Evolutionary conservation across 2,113 vertebrate species (phyloP).

Genomic region (Oryzias melastigma): DNA sequence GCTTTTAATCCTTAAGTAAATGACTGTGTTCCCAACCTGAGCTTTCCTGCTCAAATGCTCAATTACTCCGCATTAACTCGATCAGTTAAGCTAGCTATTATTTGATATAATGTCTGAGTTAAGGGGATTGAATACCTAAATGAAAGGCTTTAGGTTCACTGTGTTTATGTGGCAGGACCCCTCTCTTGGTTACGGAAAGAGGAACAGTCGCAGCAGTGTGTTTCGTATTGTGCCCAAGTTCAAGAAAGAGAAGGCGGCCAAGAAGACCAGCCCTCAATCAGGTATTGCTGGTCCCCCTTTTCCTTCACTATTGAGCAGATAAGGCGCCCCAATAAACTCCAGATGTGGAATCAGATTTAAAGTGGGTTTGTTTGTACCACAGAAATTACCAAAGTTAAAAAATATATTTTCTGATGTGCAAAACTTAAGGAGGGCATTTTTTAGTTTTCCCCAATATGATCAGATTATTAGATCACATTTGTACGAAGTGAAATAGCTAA

Average conservation of each 20-base stretch:
- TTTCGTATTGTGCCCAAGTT: slow-evolving; percentile 98
- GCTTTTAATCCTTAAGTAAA: too few relatives aligned
- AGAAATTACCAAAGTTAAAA: not conserved
- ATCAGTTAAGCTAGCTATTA: not conserved
- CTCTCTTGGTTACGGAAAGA: slow-evolving; percentile 93
- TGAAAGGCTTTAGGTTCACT: slow-evolving; percentile 75
- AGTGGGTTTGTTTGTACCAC: not conserved
- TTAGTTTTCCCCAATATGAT: not conserved
- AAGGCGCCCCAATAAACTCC: not conserved
- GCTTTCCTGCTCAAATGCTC: too few relatives aligned
- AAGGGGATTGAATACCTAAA: slow-evolving; percentile 59
- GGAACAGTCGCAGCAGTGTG: slow-evolving; percentile 92
- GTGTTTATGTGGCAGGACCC: slow-evolving; percentile 83
- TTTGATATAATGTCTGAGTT: slow-evolving; percentile 18
- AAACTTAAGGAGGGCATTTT: not conserved
- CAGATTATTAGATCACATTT: not conserved
- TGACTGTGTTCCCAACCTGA: too few relatives aligned
- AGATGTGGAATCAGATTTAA: not conserved
- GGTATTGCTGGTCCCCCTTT: slow-evolving; percentile 77
- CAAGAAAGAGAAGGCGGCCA: slow-evolving; percentile 93
- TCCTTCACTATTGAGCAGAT: slow-evolving; percentile 8
- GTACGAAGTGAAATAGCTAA: not conserved
- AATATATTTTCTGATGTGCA: not conserved
- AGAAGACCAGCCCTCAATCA: slow-evolving; percentile 91
- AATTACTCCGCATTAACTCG: too few relatives aligned